Evolutionary conservation across 2,888 invertebrate species (phyloP).

Genomic region (Monoplex corrugatus): DNA sequence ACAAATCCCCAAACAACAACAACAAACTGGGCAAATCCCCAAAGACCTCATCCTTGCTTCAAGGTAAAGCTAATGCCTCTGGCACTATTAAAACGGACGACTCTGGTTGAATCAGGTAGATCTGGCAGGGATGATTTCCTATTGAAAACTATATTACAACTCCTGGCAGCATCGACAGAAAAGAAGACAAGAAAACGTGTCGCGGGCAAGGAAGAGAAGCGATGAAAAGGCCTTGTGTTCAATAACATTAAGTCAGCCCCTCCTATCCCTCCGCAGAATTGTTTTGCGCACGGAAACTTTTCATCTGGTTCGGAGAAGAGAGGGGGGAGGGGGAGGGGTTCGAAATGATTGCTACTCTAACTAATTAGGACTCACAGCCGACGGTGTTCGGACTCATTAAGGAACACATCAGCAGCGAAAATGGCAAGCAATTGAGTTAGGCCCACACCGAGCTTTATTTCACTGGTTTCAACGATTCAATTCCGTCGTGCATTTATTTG

Average conservation of each 20-base stretch:
- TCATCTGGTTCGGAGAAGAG: slow-evolving; percentile 39
- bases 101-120: no score
- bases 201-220: no score
- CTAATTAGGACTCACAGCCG: slow-evolving; percentile 46
- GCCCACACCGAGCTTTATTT: slow-evolving; percentile 39
- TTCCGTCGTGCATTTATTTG: slow-evolving; percentile 56
- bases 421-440: slow-evolving; percentile 48
- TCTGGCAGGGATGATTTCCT: not conserved
- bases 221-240: not conserved
- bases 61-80: no score
- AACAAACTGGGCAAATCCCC: no score
- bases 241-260: not conserved
- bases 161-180: not conserved
- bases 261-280: not conserved
- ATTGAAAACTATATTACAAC: not conserved
- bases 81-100: no score
- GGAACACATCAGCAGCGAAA: slow-evolving; percentile 45
- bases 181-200: not conserved
- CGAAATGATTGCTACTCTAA: slow-evolving; percentile 52
- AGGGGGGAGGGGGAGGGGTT: no score
- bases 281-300: slow-evolving; percentile 33
- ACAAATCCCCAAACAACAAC: not conserved
- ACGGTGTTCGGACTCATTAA: slow-evolving; percentile 47
- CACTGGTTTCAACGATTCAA: slow-evolving; percentile 51
- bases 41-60: no score